A percentile compares a stretch with the other conserved stretches of the same genome.
These are phyloP conservation scores for Macrochelys suwanniensis DNA, from an alignment of 2,797 vertebrate genomes.

Conservation along the genomic window DNA sequence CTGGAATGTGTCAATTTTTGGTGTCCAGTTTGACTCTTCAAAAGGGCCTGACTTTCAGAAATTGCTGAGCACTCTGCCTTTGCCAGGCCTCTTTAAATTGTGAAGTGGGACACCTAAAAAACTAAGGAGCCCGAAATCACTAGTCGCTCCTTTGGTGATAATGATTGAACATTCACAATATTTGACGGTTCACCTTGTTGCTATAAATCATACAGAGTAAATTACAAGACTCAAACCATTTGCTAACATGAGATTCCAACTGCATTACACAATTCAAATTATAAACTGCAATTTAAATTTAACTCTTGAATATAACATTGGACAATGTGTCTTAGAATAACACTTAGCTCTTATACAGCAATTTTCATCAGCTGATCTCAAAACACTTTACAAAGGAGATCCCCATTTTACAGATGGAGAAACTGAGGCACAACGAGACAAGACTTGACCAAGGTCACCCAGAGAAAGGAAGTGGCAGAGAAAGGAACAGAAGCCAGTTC, in stretches of 20 bases:
- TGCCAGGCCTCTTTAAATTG: neutral
- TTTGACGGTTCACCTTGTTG: neutral
- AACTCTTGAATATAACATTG: neutral
- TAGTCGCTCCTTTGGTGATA: neutral
- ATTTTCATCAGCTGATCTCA: too few relatives aligned
- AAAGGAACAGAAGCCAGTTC: too few relatives aligned
- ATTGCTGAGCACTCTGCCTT: neutral
- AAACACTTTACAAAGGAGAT: too few relatives aligned
- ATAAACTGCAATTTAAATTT: neutral
- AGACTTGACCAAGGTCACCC: too few relatives aligned
- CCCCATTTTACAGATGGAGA: too few relatives aligned
- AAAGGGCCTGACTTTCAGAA: neutral
- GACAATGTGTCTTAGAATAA: accelerated
- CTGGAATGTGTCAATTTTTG: neutral
- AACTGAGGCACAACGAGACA: too few relatives aligned
- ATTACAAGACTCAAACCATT: neutral
- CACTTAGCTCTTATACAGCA: too few relatives aligned
- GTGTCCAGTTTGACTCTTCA: neutral
- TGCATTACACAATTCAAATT: neutral
- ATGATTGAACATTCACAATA: neutral
- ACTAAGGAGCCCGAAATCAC: neutral
- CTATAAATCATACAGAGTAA: neutral
- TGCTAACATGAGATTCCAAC: neutral
- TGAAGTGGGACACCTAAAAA: neutral
- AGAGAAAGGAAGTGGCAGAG: too few relatives aligned